Conservation (phyloP, 2,888 invertebrate genomes). For the Calephelis perditalis region DNA sequence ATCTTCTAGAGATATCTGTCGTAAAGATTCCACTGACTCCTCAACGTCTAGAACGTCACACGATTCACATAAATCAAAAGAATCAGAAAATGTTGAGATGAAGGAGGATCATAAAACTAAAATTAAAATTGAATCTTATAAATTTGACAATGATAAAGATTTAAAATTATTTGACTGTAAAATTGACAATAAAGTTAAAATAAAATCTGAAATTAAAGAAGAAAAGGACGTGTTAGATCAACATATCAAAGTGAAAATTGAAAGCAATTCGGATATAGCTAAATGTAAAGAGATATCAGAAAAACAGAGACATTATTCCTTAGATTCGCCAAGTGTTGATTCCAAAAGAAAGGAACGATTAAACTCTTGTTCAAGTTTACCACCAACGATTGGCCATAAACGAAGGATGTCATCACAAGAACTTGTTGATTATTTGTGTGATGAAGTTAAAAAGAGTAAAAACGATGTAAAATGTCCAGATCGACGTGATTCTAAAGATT, state of each 20-base stretch:
- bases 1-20: conserved; percentile 54
- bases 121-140: conserved; percentile 60
- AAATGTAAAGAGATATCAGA: conserved; percentile 58
- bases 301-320: conserved; percentile 69
- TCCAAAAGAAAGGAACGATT: conserved; percentile 79
- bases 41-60: conserved; percentile 65
- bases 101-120: conserved; percentile 60
- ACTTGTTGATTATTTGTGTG: conserved; percentile 73
- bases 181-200: conserved; percentile 39
- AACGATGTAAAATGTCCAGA: conserved; percentile 72
- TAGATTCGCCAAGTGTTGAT: conserved; percentile 65
- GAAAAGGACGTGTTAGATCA: conserved; percentile 51
- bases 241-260: conserved; percentile 41
- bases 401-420: conserved; percentile 89
- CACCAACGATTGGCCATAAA: conserved; percentile 82
- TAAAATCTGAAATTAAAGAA: conserved; percentile 66
- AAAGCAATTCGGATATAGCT: conserved; percentile 38
- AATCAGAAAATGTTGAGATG: conserved; percentile 49
- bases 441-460: conserved; percentile 81
- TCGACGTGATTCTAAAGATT: conserved; percentile 85
- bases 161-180: conserved; percentile 36
- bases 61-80: conserved; percentile 61
- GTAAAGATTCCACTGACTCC: conserved; percentile 74
- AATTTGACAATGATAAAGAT: conserved; percentile 64
- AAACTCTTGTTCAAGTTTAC: conserved; percentile 78